These are phyloP conservation scores for Steatocranus sp. DNA, from an alignment of 2,797 vertebrate species.

Conservation along the genomic window DNA sequence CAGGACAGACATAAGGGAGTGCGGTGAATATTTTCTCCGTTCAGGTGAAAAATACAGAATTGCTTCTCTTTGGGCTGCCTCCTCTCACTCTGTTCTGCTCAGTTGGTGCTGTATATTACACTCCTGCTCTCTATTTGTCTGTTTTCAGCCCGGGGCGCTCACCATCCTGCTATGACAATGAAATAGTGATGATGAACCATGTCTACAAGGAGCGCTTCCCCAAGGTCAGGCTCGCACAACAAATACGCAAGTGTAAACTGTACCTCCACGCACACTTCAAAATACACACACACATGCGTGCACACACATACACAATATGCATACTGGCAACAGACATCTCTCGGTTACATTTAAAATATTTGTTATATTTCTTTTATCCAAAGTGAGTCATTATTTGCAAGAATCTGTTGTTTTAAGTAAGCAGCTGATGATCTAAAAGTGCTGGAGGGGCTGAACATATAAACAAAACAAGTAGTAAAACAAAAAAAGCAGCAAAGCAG, in stretches of 20 bases:
- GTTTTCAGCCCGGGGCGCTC: slow-evolving; percentile 77
- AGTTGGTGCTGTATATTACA: slow-evolving; percentile 15
- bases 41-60: slow-evolving; percentile 23
- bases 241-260: slow-evolving; percentile 17
- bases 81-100: neutral
- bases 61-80: neutral
- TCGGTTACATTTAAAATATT: neutral
- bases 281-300: neutral
- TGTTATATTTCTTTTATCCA: neutral
- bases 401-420: neutral
- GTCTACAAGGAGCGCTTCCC: slow-evolving; percentile 96
- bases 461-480: neutral
- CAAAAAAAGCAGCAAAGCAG: neutral
- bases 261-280: neutral
- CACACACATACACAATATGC: neutral
- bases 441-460: neutral
- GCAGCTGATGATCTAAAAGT: neutral
- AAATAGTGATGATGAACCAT: slow-evolving; percentile 97
- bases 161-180: slow-evolving; percentile 88
- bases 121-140: slow-evolving; percentile 52
- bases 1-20: neutral
- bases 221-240: slow-evolving; percentile 78
- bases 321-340: neutral
- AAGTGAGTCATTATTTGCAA: neutral
- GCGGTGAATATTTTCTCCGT: slow-evolving; percentile 6